A percentile compares a stretch with the other conserved stretches of the same genome.
These are phyloP conservation scores for Pelobates cultripes DNA, from an alignment of 2,797 vertebrate species.

Conservation along the genomic window DNA sequence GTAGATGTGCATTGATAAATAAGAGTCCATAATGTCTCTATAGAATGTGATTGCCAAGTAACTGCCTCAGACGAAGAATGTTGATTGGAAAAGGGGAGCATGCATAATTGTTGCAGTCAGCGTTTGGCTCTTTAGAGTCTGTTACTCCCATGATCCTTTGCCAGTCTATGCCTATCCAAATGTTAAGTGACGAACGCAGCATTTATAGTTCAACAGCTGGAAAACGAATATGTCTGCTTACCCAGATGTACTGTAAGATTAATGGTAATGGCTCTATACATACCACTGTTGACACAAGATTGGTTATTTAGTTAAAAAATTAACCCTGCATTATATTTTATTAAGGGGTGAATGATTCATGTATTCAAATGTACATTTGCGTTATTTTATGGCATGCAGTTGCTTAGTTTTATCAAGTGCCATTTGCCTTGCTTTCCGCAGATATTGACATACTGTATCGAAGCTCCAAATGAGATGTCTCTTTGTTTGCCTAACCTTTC, in stretches of 20 bases:
- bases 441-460: slow-evolving; percentile 23
- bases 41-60: too few species aligned
- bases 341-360: slow-evolving; percentile 10
- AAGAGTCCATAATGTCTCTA: too few species aligned
- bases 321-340: slow-evolving; percentile 6
- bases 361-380: not conserved
- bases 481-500: slow-evolving; percentile 36
- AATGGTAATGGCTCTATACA: not conserved
- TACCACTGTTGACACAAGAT: not conserved
- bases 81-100: too few species aligned
- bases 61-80: too few species aligned
- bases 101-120: too few species aligned
- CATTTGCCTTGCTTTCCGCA: slow-evolving; percentile 16
- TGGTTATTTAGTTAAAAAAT: not conserved
- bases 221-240: too few species aligned
- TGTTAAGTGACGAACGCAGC: not conserved
- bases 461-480: slow-evolving; percentile 13
- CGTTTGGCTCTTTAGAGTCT: not conserved
- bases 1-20: too few species aligned
- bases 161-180: too few species aligned
- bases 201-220: not conserved
- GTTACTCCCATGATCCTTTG: too few species aligned
- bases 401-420: not conserved
- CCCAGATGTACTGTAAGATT: not conserved
- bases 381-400: slow-evolving; percentile 11